phyloP scores from a whole-genome alignment of 2,797 vertebrate species.

The Rallus crepitans region DNA sequence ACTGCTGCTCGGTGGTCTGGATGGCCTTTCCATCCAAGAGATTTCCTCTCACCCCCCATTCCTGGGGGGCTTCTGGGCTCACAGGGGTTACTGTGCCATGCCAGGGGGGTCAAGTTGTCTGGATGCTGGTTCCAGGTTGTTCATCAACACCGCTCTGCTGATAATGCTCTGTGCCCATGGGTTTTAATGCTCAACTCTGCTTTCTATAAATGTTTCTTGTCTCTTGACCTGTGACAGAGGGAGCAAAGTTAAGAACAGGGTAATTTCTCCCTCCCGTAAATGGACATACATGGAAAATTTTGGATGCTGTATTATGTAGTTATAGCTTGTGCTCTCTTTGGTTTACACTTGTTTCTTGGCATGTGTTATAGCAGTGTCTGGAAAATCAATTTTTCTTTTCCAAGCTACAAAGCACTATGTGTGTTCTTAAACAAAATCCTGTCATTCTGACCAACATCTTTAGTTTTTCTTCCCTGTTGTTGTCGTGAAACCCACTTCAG shows the following conservation, averaged over 20 bases:
- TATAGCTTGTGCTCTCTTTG: not conserved
- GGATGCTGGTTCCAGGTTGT: not conserved
- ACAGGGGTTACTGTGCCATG: rapidly evolving
- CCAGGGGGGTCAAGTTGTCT: not conserved
- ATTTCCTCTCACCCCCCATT: not conserved
- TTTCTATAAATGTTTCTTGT: not conserved
- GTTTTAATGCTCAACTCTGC: not conserved
- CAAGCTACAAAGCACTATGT: constrained; percentile 28
- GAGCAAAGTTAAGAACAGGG: not conserved
- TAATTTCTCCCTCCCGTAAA: not conserved
- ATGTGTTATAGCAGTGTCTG: constrained; percentile 58
- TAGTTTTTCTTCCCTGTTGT: constrained; percentile 6
- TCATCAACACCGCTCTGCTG: not conserved
- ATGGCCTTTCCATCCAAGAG: not conserved
- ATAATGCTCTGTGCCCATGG: not conserved
- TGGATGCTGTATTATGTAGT: not conserved
- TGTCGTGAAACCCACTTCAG: constrained; percentile 22
- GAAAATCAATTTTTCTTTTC: constrained; percentile 70
- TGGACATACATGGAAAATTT: not conserved
- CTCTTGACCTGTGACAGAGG: constrained; percentile 20
- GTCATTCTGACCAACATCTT: constrained; percentile 51
- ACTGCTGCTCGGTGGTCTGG: not conserved
- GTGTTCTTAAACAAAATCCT: constrained; percentile 66
- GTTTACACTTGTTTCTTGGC: constrained; percentile 5
- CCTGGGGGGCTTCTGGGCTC: not conserved